Conservation (phyloP, 1,140 invertebrate species). For the Orussus abietinus region DNA sequence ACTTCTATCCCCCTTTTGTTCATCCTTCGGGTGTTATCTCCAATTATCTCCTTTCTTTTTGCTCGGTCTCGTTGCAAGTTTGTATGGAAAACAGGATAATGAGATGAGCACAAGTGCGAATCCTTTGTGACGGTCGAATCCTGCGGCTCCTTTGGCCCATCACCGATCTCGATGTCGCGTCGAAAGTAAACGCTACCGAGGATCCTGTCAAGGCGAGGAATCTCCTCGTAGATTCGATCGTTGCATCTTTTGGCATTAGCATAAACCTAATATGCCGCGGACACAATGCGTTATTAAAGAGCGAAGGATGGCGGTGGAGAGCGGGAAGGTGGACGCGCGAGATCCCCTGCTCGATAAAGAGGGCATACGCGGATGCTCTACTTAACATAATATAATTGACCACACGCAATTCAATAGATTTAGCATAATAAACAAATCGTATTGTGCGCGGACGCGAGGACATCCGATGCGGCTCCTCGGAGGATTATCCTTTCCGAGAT, state of each 20-base stretch:
- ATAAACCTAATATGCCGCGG: slow-evolving; percentile 43
- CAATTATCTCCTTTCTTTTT: too few relatives aligned
- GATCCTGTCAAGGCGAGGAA: slow-evolving; percentile 24
- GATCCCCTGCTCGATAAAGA: too few relatives aligned
- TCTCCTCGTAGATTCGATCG: not conserved
- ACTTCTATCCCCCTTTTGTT: not conserved
- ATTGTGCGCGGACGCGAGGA: slow-evolving; percentile 28
- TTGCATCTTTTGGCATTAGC: slow-evolving; percentile 34
- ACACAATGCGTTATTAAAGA: slow-evolving; percentile 43
- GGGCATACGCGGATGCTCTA: slow-evolving; percentile 36
- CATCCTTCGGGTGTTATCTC: too few relatives aligned
- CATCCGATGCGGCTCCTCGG: too few relatives aligned
- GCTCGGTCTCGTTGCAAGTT: slow-evolving; percentile 2
- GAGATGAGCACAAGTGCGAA: too few relatives aligned
- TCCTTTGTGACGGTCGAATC: too few relatives aligned
- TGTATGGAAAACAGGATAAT: too few relatives aligned
- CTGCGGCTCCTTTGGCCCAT: too few relatives aligned
- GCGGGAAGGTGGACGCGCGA: too few relatives aligned
- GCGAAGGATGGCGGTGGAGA: too few relatives aligned
- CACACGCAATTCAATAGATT: slow-evolving; percentile 44
- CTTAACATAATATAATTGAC: slow-evolving; percentile 49
- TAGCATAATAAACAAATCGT: slow-evolving; percentile 42
- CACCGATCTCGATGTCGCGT: too few relatives aligned
- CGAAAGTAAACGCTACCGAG: too few relatives aligned
- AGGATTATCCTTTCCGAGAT: slow-evolving; percentile 1